Base-by-base conservation (phyloP, 2,797 vertebrate genomes). In the Mycteria americana region DNA sequence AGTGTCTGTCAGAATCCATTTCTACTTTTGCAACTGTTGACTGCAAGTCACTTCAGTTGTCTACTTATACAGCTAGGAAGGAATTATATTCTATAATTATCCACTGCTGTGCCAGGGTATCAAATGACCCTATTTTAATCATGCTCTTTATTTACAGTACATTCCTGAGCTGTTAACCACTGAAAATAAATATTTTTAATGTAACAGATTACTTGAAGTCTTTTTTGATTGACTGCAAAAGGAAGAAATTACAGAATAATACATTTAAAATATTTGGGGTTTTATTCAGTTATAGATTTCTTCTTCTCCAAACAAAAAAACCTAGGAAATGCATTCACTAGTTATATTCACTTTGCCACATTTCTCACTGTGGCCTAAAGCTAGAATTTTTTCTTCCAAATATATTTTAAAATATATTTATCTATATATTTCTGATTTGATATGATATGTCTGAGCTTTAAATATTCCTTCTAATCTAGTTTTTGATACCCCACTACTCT, bases 11-110 rank as follows among this genome's bases (percentile, higher is more conserved):
- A 75, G 68, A 83, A 91, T 48, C 23, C 57, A 39, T 69, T 92
- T 81, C 41, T 79, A 45, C 39, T 91, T 85, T 62, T 84, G 62
- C 27, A 87, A 3, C 28, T 89, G 54, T 51, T 88, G 67, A 82
- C 56, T 95, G 60, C 50, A 77, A 93, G 48, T 80, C 76, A 50
- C 51, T 81, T 92, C 50, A 80, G 25, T 70, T 92, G 63, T 64
- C 88, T 93, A n/a, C 19, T 92, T 80, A 73, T 31, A 63, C 1
- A 0, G 27, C 48, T 89, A 74, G 78, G 76, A 93, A 92, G 70
- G 70, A 89, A 75, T 72, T 75, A 41, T n/a, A 57, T 60, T 93
- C 84, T 92, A 48, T 92, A 93, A 93, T 68, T 94, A 92, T 33
- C 50, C 45, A 46, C 46, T 75, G 21, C 39, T 89, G 35, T 78